Evolutionary conservation across 2,888 invertebrate genomes (phyloP).

Genomic region (Stenotaenia linearis): DNA sequence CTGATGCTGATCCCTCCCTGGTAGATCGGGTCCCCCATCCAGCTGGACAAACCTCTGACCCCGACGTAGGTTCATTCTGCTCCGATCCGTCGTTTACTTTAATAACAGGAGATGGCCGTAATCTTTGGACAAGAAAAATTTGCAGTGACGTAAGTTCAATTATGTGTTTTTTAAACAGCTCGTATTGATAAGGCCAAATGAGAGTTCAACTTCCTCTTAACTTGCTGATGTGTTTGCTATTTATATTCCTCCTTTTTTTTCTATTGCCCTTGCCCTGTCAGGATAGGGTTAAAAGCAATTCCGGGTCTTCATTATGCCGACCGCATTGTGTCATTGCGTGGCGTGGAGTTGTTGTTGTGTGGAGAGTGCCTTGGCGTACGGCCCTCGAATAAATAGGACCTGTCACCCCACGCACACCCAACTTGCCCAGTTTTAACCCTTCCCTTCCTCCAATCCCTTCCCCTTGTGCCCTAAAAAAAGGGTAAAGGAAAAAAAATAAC

Average conservation of each 20-base stretch:
- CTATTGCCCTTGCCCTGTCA: not conserved
- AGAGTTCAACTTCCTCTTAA: not conserved
- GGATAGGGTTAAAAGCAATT: not conserved
- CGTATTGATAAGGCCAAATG: not conserved
- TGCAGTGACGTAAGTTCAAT: not conserved
- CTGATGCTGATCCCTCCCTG: not conserved
- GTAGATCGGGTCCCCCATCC: not conserved
- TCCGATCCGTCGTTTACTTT: not conserved
- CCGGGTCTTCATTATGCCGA: not conserved
- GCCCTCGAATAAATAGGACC: not conserved
- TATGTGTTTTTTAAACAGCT: not conserved
- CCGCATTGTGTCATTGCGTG: not conserved
- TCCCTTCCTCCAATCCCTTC: constrained; percentile 22
- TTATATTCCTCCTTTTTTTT: not conserved
- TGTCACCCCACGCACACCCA: not conserved
- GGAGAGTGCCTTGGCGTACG: not conserved
- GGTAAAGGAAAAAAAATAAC: constrained; percentile 21
- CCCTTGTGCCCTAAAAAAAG: constrained; percentile 26
- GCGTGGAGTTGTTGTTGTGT: not conserved
- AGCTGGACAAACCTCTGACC: not conserved
- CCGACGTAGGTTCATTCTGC: not conserved
- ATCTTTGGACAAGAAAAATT: not conserved
- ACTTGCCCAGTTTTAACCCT: constrained; percentile 27
- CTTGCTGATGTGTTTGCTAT: not conserved
- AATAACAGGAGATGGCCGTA: not conserved